Conservation (phyloP, 2,888 invertebrate species). For the Hemithea aestivaria region DNA sequence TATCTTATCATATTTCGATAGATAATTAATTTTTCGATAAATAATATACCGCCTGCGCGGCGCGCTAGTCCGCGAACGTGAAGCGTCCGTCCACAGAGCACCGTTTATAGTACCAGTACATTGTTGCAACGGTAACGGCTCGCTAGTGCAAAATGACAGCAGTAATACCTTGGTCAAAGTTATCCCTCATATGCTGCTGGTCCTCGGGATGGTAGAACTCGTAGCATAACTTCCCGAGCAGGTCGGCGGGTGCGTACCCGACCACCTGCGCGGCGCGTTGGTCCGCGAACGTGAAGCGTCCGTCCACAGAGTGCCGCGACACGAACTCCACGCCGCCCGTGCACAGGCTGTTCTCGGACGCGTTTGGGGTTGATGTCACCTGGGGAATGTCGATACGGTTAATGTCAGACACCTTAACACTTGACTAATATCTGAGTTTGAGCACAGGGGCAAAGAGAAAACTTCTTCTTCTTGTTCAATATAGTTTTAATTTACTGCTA, state of each 20-base stretch:
- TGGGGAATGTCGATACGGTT: conserved; percentile 23
- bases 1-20: too few relatives aligned
- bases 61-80: too few relatives aligned
- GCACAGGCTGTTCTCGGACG: conserved; percentile 89
- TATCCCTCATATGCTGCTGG: conserved; percentile 97
- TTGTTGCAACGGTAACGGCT: too few relatives aligned
- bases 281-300: conserved; percentile 99
- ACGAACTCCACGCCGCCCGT: conserved; percentile 96
- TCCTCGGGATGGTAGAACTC: conserved; percentile 99
- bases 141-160: too few relatives aligned
- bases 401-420: not conserved
- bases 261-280: conserved; percentile 95
- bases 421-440: too few relatives aligned
- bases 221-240: conserved; percentile 97
- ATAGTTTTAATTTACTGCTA: too few relatives aligned
- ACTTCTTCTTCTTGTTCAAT: too few relatives aligned
- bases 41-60: too few relatives aligned
- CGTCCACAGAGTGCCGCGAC: conserved; percentile 97
- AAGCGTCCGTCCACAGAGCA: too few relatives aligned
- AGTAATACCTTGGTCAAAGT: conserved; percentile 97
- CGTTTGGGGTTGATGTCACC: conserved; percentile 96
- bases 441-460: too few relatives aligned
- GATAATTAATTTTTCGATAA: too few relatives aligned
- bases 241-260: conserved; percentile 95
- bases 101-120: too few relatives aligned